Evolutionary conservation across 37 sponge, comb jelly and placozoan species (phyloP), one percentile per base, ranked within the genome.

Genomic region (Spongilla lacustris): DNA sequence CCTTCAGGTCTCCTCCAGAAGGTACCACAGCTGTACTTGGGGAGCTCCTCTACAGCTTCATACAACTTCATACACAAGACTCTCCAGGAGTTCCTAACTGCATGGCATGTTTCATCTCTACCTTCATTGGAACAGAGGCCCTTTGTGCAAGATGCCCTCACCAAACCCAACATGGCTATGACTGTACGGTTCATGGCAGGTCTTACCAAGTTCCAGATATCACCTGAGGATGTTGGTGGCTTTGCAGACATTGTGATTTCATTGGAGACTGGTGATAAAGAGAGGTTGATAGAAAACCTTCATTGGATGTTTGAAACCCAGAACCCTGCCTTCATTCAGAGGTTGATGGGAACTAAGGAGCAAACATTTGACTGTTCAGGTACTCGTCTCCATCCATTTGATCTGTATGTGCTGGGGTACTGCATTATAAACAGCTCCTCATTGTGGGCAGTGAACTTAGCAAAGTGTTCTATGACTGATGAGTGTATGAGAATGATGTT

Each of bases 261-360:
- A 58, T 58, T 58, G 19, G 58, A 58, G 58, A 58, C 58, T 14
- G 11, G 19, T 58, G 58, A 58, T 17, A 58, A 17, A 58, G 14
- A 58, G 58, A 58, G 21, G 21, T 17, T 17, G 21, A 58, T 58
- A 17, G 58, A 58, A 58, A 58, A 17, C 19, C 12, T 58, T 8
- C 58, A 58, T 58, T 58, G 58, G 58, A 58, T 58, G 58, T 58
- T 58, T 58, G 58, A 58, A 58, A 58, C 58, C 58, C 58, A 58
- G 58, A 58, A 58, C 58, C 58, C 58, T 17, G 1, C 58, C 58
- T 58, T 58, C 58, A 58, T 58, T 58, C 58, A 58, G 58, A 58
- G 58, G 58, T 17, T 58, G 58, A 14, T 58, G 58, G 58, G 58
- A 58, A 58, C 4, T 58, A 58, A 58, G 58, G 58, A 58, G 58